These are phyloP conservation scores for Atopsyche davidsoni DNA, from an alignment of 1,140 invertebrate species.

Conservation along the genomic window DNA sequence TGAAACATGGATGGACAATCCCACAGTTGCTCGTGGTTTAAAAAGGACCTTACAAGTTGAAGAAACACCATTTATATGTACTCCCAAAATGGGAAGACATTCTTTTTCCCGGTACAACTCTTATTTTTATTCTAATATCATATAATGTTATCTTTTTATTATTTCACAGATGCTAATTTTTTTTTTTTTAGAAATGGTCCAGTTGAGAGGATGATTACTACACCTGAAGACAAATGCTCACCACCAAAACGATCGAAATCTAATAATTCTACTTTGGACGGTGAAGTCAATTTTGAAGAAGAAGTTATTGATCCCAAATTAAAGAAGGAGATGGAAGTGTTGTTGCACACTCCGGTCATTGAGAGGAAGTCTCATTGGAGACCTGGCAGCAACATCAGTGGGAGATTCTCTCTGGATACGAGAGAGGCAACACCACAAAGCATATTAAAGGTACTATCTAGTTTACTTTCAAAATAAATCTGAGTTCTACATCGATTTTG, in stretches of 20 bases:
- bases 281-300: neutral
- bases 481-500: too few relatives aligned
- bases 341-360: constrained; percentile 33
- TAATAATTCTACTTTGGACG: too few relatives aligned
- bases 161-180: constrained; percentile 1
- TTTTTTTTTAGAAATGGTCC: constrained; percentile 2
- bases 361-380: constrained; percentile 28
- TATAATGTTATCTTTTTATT: neutral
- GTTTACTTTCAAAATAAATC: neutral
- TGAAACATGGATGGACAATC: constrained; percentile 43
- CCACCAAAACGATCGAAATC: constrained; percentile 37
- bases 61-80: constrained; percentile 46
- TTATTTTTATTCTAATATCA: neutral
- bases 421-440: constrained; percentile 40
- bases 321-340: constrained; percentile 33
- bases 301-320: constrained; percentile 29
- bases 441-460: constrained; percentile 39
- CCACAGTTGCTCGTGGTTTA: constrained; percentile 36
- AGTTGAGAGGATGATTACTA: constrained; percentile 28
- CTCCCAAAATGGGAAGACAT: constrained; percentile 36
- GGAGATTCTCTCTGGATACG: constrained; percentile 23
- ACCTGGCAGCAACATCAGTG: constrained; percentile 31
- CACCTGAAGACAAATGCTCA: constrained; percentile 22
- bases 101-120: constrained; percentile 10
- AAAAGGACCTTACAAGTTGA: constrained; percentile 41